Base-by-base conservation (phyloP, 2,113 vertebrate species). In the Poeciliopsis occidentalis region DNA sequence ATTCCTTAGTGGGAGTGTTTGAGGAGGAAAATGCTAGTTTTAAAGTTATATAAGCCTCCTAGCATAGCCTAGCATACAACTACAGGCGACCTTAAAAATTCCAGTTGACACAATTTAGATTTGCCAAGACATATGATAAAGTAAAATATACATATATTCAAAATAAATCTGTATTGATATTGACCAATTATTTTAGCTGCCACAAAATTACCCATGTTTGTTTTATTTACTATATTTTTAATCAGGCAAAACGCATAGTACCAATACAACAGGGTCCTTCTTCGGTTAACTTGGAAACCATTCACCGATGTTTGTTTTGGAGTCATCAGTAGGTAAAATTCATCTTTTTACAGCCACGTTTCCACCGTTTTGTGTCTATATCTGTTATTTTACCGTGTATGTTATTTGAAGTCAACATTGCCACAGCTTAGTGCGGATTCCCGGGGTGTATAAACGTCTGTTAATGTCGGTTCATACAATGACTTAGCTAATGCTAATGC, bases 231-330 rank as follows among this genome's bases (percentile, higher is more conserved):
- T 0, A 26, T 71, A 63, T 63, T 89, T 93, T 80, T 22, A 78
- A 34, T 81, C 65, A 87, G 92, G 92, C 92, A 83, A 17, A 17
- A 11, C 41, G 12, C 39, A 51, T 8, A 29, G 29, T 0, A 3
- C 57, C 65, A 22, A 31, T 34, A 19, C 0, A 13, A 44, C 11
- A 22, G 75, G 91, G 93, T 91, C 92, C 87, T 91, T 63, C 29
- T 0, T 54, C 24, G 11, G 67, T 85, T 85, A 67, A 87, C 84
- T 84, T 85, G 79, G 91, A 91, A 91, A 78, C 78, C 47, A 76
- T 63, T 80, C 84, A 75, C 88, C 84, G 89, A 93, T 92, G 92
- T 91, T 92, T 94, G 90, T 92, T 93, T 87, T 91, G 87, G 82
- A 87, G 79, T 75, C 68, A 66, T 61, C 83, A 84, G 86, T 83